Evolutionary conservation across 2,113 vertebrate species (phyloP), one percentile per base, ranked within the genome.

Genomic region (Prochilodus magdalenae): DNA sequence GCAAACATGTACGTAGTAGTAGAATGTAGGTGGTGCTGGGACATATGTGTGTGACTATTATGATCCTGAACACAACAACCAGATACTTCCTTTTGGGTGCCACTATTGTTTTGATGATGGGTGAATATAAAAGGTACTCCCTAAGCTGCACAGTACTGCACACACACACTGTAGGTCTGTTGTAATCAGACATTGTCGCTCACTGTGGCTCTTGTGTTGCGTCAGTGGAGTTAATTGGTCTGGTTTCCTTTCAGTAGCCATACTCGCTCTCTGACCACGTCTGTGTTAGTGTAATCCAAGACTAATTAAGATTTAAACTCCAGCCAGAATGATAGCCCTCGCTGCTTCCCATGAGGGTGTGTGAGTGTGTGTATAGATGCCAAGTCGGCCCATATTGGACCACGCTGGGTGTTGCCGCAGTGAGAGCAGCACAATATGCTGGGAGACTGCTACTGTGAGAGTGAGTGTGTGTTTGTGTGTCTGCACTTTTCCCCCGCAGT

Each of bases 301-400:
- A 75, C 72, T 81, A 81, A 81, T 81, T 74, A 75, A 81, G 79
- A 81, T 74, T 63, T 80, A 73, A 80, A 80, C 63, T 62, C 33
- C 26, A 62, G 69, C 69, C 79, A 66, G 59, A 67, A 40, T 80
- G 57, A 29, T 73, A 80, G 78, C 47, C 49, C 29, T 65, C 70
- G 20, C 69, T 36, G 20, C 44, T 26, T 24, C 67, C 53, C 55
- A 53, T 51, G 27, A 63, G 69, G 20, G 27, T 20, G 59, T 36
- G 30, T 13, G 55, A 65, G 26, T 53, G 70, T 66, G 78, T 73
- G 55, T 18, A 72, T 73, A 26, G 30, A 53, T 59, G 69, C 78
- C 65, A 67, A 36, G 29, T 80, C 59, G 44, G 8, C n/a, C 62
- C 65, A 60, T 59, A 33, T 44, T 79, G 53, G 60, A 70, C 44